phyloP scores from a whole-genome alignment of 2,888 invertebrate species.

The Bimastos eiseni region DNA sequence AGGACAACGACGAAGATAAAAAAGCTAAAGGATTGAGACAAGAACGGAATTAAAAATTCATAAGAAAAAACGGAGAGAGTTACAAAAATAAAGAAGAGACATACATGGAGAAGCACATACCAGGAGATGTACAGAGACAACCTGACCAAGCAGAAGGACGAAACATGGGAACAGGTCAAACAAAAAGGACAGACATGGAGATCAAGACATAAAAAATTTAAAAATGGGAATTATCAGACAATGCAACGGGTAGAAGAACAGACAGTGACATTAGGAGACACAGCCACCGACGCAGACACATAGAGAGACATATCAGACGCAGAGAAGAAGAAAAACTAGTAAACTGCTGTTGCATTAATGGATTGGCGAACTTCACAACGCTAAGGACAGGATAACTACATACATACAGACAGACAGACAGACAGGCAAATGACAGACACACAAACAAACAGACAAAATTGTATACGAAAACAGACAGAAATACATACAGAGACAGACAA shows the following conservation, averaged over 20 bases:
- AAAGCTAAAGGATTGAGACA: not conserved
- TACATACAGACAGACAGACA: not conserved
- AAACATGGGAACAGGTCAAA: not conserved
- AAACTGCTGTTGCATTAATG: too few species aligned
- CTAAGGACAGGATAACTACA: not conserved
- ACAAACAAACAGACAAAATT: too few species aligned
- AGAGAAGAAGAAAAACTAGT: too few species aligned
- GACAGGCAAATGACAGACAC: not conserved
- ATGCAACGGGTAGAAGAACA: too few species aligned
- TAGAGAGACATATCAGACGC: too few species aligned
- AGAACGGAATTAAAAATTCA: not conserved
- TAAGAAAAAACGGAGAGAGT: not conserved
- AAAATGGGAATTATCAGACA: too few species aligned
- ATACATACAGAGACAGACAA: slow-evolving; percentile 36
- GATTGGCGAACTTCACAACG: too few species aligned
- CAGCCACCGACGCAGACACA: too few species aligned
- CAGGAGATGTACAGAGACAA: not conserved
- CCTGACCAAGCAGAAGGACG: not conserved
- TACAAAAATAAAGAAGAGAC: too few species aligned
- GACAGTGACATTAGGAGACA: too few species aligned
- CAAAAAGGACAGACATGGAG: not conserved
- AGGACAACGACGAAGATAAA: not conserved
- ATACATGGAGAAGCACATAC: not conserved
- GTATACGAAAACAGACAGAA: slow-evolving; percentile 7
- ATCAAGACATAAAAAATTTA: not conserved